Evolutionary conservation across 2,797 vertebrate genomes (phyloP).

Genomic region (Fistularia commersonii): DNA sequence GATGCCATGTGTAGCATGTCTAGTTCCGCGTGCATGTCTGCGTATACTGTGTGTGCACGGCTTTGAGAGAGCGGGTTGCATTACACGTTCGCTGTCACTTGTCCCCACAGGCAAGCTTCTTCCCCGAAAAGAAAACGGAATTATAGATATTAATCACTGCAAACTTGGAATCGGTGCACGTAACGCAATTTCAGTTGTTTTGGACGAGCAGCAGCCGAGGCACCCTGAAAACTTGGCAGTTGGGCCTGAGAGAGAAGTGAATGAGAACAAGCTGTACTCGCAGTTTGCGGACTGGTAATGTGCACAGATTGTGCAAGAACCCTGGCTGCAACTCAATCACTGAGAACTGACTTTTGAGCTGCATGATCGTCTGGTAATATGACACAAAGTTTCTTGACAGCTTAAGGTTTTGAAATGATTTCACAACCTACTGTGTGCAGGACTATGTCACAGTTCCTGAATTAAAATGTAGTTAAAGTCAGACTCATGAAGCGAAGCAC

Average conservation of each 20-base stretch:
- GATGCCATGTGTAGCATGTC: constrained; percentile 39
- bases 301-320: constrained; percentile 64
- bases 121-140: constrained; percentile 45
- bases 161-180: constrained; percentile 49
- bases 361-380: constrained; percentile 26
- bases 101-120: constrained; percentile 48
- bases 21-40: constrained; percentile 5
- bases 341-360: constrained; percentile 32
- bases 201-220: constrained; percentile 45
- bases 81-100: constrained; percentile 42
- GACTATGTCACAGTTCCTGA: neutral
- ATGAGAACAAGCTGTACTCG: constrained; percentile 60
- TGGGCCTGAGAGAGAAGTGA: constrained; percentile 59
- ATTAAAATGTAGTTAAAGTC: constrained; percentile 19
- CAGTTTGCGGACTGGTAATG: constrained; percentile 52
- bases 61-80: constrained; percentile 30
- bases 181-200: constrained; percentile 60
- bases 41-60: constrained; percentile 27
- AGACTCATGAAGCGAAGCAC: constrained; percentile 20
- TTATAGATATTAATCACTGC: constrained; percentile 60
- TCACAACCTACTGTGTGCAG: neutral
- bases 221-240: constrained; percentile 55
- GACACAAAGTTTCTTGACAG: constrained; percentile 16
- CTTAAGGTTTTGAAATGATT: neutral
- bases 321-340: constrained; percentile 56